Evolutionary conservation across 2,113 vertebrate species (phyloP).

Genomic region (Xenopus tropicalis): UCB_Xtro_10.0 CM004451.2:57227001-57227500

Average conservation of each 20-base stretch:
- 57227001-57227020: constrained; percentile 62
- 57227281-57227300: constrained; percentile 53
- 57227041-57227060: constrained; percentile 68
- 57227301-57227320: constrained; percentile 58
- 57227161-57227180: constrained; percentile 46
- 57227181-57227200: constrained; percentile 70
- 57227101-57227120: constrained; percentile 71
- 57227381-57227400: constrained; percentile 38
- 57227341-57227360: constrained; percentile 32
- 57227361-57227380: constrained; percentile 38
- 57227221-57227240: constrained; percentile 63
- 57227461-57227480: background rate
- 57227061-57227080: constrained; percentile 71
- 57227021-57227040: constrained; percentile 61
- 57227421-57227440: background rate
- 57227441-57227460: background rate
- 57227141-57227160: constrained; percentile 70
- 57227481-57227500: background rate
- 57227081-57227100: constrained; percentile 60
- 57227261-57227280: constrained; percentile 50
- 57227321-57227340: constrained; percentile 53
- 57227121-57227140: constrained; percentile 74
- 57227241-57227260: constrained; percentile 56
- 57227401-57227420: constrained; percentile 11
- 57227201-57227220: constrained; percentile 70